Conservation (phyloP, 1,140 invertebrate genomes). For the Phenacoccus solenopsis region DNA sequence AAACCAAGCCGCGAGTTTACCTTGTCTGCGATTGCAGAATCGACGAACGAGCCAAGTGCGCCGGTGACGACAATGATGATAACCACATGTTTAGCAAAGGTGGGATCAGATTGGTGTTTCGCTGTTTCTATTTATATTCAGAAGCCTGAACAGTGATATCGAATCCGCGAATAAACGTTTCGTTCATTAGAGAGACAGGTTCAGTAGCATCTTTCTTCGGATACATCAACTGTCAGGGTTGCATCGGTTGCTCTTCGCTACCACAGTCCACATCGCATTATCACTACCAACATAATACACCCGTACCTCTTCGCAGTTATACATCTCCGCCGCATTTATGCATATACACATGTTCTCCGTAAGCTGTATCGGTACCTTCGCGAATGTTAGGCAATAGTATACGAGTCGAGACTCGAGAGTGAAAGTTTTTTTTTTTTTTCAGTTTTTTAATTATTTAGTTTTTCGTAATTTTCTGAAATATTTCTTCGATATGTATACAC, state of each 20-base stretch:
- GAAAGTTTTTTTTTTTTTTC: constrained; percentile 6
- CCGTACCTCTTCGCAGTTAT: not conserved
- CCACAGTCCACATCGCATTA: not conserved
- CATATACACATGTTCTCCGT: not conserved
- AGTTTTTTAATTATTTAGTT: not conserved
- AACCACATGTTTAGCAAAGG: not conserved
- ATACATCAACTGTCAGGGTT: constrained; percentile 12
- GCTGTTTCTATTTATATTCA: too few species aligned
- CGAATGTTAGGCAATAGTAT: constrained; percentile 9
- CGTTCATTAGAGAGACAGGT: constrained; percentile 6
- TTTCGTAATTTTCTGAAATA: constrained; percentile 10
- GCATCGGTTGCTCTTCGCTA: not conserved
- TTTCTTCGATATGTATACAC: not conserved
- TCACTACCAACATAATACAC: not conserved
- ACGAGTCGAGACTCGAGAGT: constrained; percentile 4
- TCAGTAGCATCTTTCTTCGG: constrained; percentile 4
- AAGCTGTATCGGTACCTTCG: not conserved
- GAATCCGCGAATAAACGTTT: constrained; percentile 11
- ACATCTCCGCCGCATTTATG: not conserved
- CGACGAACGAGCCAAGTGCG: not conserved
- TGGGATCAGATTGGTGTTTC: not conserved
- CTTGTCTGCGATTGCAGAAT: not conserved
- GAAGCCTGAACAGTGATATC: constrained; percentile 5
- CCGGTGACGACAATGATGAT: constrained; percentile 1
- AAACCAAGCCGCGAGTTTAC: constrained; percentile 1